Evolutionary conservation across 2,113 vertebrate genomes (phyloP), one percentile per base, ranked within the genome.

Genomic region (Takifugu flavidus): DNA sequence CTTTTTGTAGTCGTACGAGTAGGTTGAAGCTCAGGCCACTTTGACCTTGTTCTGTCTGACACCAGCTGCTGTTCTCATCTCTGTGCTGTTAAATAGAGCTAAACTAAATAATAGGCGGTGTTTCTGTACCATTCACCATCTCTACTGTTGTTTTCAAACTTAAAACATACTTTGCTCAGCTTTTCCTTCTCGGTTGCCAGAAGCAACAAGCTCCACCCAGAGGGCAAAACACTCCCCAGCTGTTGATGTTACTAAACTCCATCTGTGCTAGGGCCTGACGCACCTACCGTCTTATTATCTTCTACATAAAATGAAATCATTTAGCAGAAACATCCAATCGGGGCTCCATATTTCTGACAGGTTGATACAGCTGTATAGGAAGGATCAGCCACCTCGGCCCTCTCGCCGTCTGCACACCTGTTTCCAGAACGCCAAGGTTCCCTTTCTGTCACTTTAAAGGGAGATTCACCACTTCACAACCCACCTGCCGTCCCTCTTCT

Each of bases 111-210:
- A 59, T 5, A 44, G 6, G 1, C 2, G 31, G 15, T 2, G 15
- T 20, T 42, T 42, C 28, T 3, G 0, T 8, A 42, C 44, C 34
- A 55, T 60, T 49, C 54, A 11, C 44, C 49, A 13, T 53, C 51
- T 70, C 61, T 34, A 67, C 57, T 72, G 62, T 62, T 67, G 55
- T 70, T 76, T 76, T 56, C 28, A 56, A 39, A 46, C 39, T 76
- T 52, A 14, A 20, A 67, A 13, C 26, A 50, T 25, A 55, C 25
- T 53, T 53, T 50, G 29, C 53, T 31, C 52, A 59, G 56, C 42
- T 39, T 46, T 62, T 52, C 56, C 54, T 60, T 42, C 52, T 4
- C 44, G 28, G 53, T 55, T 75, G 59, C 62, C 14, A 1, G 53
- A 7, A 78, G 62, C 62, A 0, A 10, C 56, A 62, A 49, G 25